Evolutionary conservation across 2,888 invertebrate genomes (phyloP), one percentile per base, ranked within the genome.

Genomic region (Tetropium fuscum): DNA sequence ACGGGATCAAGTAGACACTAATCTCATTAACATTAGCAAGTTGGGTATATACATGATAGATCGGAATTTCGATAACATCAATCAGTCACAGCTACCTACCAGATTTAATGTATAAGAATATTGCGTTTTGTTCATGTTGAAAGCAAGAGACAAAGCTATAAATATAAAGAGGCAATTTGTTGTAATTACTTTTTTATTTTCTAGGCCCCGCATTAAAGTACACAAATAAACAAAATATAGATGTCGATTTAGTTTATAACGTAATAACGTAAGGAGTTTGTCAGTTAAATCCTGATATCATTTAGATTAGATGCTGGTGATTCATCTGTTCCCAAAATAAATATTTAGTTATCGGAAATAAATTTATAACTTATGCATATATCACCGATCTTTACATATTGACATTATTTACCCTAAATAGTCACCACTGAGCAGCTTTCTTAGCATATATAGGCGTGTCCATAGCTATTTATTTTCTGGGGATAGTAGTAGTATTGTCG

Each of bases 11-110:
- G 41, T 41, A 11, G 41, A 41, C 19, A 18, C 7, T 13, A 19
- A 41, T 20, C 20, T 20, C 41, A 41, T 41, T 41, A 41, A 18
- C 40, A 16, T 19, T 40, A 34, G 34, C 34, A 13, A n/a, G n/a
- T n/a, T n/a, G n/a, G 34, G 13, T 13, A 34, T 34, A 13, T 34
- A 34, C 34, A 34, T 34, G 15, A 5, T 15, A 41, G 41, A 41
- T 41, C 22, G 11, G 11, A 20, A 8, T 13, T 5, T 41, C 19
- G 41, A 41, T 41, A 41, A 11, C 19, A 20, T 22, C 11, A 41
- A 41, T 41, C 41, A 22, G 41, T 19, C 22, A 19, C 11, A 18
- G 22, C n/a, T 38, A 38, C 38, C 38, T 38, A 38, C 38, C 38
- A 15, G 34, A 34, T 34, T 34, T 34, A 34, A 34, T 15, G 13